phyloP scores from a whole-genome alignment of 1,140 invertebrate genomes.

The Drosophila persimilis region DNA sequence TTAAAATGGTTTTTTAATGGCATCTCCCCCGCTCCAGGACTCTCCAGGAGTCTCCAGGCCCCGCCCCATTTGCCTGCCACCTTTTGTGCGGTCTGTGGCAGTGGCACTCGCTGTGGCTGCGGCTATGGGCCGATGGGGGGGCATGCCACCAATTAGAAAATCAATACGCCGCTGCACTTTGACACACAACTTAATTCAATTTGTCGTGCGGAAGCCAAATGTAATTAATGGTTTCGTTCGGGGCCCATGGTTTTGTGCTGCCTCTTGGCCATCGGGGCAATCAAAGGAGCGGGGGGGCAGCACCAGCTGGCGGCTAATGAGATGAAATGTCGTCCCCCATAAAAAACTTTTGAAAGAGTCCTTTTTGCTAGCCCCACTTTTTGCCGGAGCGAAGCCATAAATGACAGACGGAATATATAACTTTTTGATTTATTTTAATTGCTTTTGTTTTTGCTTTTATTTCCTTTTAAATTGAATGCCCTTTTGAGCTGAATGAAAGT shows the following conservation, averaged over 20 bases:
- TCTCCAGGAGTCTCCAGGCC: too few species aligned
- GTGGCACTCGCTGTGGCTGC: too few species aligned
- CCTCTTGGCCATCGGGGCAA: slow-evolving; percentile 24
- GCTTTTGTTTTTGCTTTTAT: slow-evolving; percentile 23
- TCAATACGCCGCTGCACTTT: slow-evolving; percentile 73
- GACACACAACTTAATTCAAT: slow-evolving; percentile 76
- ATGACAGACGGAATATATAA: slow-evolving; percentile 40
- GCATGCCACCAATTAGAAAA: slow-evolving; percentile 64
- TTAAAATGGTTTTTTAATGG: slow-evolving; percentile 60
- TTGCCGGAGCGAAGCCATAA: slow-evolving; percentile 23
- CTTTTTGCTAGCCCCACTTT: slow-evolving; percentile 16
- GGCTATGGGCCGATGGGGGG: too few species aligned
- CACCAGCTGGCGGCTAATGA: slow-evolving; percentile 40
- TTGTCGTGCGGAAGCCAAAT: slow-evolving; percentile 52
- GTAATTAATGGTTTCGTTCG: slow-evolving; percentile 57
- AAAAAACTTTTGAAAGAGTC: slow-evolving; percentile 33
- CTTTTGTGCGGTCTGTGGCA: slow-evolving; percentile 13
- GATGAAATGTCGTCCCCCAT: slow-evolving; percentile 41
- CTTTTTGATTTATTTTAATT: slow-evolving; percentile 44
- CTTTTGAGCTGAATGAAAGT: slow-evolving; percentile 6
- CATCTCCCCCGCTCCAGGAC: background rate
- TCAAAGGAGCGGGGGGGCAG: background rate
- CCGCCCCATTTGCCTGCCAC: slow-evolving; percentile 15
- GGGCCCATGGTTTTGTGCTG: slow-evolving; percentile 21
- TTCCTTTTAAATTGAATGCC: background rate